Conservation (phyloP, 2,113 vertebrate species). For the Athene cunicularia region DNA sequence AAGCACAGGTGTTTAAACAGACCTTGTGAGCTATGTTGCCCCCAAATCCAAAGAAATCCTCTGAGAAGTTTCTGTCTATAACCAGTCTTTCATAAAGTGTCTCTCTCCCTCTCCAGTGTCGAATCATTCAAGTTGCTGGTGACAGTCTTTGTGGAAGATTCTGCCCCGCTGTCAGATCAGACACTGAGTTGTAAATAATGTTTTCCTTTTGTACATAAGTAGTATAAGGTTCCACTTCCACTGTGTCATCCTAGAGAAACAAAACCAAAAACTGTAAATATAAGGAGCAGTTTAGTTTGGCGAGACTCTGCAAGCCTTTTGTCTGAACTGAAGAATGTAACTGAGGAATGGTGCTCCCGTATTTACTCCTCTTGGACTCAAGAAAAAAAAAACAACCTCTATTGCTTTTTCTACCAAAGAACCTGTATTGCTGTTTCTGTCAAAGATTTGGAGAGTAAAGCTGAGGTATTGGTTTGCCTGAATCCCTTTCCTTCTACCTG, state of each 20-base stretch:
- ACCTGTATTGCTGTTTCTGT: neutral
- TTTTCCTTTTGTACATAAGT: conserved; percentile 70
- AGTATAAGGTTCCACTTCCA: conserved; percentile 68
- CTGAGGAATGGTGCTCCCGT: neutral
- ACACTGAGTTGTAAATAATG: conserved; percentile 55
- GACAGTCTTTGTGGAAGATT: neutral
- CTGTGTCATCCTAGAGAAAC: conserved; percentile 53
- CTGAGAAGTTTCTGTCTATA: neutral
- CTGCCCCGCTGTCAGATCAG: conserved; percentile 29
- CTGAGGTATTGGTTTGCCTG: neutral
- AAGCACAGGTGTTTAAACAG: neutral
- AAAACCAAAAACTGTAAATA: conserved; percentile 13
- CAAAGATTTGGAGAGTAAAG: neutral
- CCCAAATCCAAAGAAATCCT: neutral
- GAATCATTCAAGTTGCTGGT: neutral
- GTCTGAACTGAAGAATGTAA: neutral
- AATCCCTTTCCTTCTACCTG: neutral
- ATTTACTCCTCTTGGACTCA: neutral
- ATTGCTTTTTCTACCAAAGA: neutral
- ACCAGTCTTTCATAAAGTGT: neutral
- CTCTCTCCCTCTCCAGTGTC: neutral
- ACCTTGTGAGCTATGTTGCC: neutral
- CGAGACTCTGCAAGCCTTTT: neutral
- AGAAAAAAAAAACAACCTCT: neutral
- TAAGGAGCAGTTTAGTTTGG: neutral